Evolutionary conservation across 2,113 vertebrate species (phyloP), one percentile per base, ranked within the genome.

Genomic region (Vulpes vulpes): DNA sequence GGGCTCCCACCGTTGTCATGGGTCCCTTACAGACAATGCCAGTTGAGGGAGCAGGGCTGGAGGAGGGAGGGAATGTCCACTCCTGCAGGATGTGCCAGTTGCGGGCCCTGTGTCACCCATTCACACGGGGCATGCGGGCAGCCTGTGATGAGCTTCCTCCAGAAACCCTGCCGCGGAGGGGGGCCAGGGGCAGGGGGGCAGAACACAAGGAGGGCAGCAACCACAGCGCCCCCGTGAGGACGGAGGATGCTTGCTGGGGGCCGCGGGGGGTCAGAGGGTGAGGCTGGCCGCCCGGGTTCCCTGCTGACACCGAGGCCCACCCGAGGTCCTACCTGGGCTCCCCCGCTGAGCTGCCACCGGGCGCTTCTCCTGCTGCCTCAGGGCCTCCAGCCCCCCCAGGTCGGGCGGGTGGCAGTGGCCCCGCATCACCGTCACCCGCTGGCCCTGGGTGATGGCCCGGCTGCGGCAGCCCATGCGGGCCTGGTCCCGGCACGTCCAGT

Each of bases 381-480:
- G 57, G 4, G 71, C 87, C 78, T 98, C 98, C 95, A 98, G 51
- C 15, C 97, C 97, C 30, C 82, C 55, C 35, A 98, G 81, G 35
- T 98, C 97, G 0, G 97, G 97, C 0, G 98, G 94, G 82, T 97
- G 97, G 92, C 98, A 98, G 93, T 98, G 98, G 3, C 74, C 64
- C 0, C 97, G 95, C 98, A 97, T 97, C 35, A 98, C 96, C 0
- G 94, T 98, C 81, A 97, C 97, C 55, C 59, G 93, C 19, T 2
- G 53, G 73, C 97, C 97, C 92, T 98, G 95, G 11, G 96, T 97
- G 89, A 98, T 97, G 92, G 97, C 97, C 0, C 97, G 94, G 96
- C 96, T 98, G 89, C 97, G 97, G 87, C 96, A 98, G 73, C 96
- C 87, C 96, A 97, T 97, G 65, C 97, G 97, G 1, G 97, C 95